Conservation (phyloP, 2,888 invertebrate genomes). For the Drosophila paracracens region DNA sequence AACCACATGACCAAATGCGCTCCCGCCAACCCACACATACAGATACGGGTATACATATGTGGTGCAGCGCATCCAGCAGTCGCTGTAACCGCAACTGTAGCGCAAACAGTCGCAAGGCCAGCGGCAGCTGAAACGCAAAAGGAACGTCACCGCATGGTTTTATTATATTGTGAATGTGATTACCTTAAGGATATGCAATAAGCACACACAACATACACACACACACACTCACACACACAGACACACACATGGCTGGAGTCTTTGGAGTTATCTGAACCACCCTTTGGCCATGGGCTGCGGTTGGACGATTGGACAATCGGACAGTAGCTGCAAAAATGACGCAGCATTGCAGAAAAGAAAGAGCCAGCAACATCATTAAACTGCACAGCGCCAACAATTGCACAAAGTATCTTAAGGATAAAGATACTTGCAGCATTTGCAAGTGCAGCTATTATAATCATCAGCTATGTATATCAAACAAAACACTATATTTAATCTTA, state of each 20-base stretch:
- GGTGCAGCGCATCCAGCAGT: slow-evolving; percentile 37
- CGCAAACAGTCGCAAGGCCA: slow-evolving; percentile 44
- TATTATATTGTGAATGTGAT: slow-evolving; percentile 82
- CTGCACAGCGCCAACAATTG: slow-evolving; percentile 3
- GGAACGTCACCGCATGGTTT: slow-evolving; percentile 82
- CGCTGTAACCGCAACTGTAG: slow-evolving; percentile 28
- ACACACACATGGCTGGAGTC: slow-evolving; percentile 4
- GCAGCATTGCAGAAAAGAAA: background rate
- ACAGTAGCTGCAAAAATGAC: slow-evolving; percentile 11
- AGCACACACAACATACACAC: slow-evolving; percentile 58
- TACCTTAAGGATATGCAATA: slow-evolving; percentile 82
- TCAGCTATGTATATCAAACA: background rate
- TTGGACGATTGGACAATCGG: slow-evolving; percentile 9
- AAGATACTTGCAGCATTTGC: slow-evolving; percentile 30
- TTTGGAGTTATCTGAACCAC: slow-evolving; percentile 34
- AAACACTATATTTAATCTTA: background rate
- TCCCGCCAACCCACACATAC: slow-evolving; percentile 8
- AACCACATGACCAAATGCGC: slow-evolving; percentile 32
- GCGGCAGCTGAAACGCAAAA: slow-evolving; percentile 70
- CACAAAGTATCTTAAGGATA: slow-evolving; percentile 53
- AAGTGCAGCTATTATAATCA: background rate
- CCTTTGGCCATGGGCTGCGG: slow-evolving; percentile 40
- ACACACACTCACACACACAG: background rate
- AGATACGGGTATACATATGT: background rate
- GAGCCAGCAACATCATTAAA: background rate